Evolutionary conservation across 2,888 invertebrate genomes (phyloP).

Genomic region (Plagodis pulveraria): DNA sequence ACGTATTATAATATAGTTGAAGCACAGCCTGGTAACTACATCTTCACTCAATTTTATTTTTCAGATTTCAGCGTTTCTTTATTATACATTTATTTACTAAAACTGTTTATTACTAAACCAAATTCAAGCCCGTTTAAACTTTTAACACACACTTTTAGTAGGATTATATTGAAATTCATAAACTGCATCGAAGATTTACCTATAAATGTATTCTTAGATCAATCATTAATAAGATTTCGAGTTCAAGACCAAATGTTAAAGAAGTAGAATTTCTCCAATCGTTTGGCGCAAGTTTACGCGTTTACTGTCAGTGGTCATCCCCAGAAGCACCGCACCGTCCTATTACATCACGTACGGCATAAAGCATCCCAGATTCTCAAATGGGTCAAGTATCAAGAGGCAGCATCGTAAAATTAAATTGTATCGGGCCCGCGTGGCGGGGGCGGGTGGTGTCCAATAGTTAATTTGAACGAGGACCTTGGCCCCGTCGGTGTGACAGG

Average conservation of each 20-base stretch:
- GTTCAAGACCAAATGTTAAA: not conserved
- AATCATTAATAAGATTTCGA: not conserved
- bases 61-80: too few relatives aligned
- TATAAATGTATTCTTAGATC: too few relatives aligned
- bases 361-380: conserved; percentile 22
- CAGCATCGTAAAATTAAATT: conserved; percentile 36
- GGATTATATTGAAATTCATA: too few relatives aligned
- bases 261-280: not conserved
- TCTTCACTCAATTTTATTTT: too few relatives aligned
- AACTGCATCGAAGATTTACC: too few relatives aligned
- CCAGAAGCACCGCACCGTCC: conserved; percentile 12
- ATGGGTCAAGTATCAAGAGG: conserved; percentile 37
- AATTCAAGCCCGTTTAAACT: too few relatives aligned
- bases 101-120: too few relatives aligned
- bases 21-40: too few relatives aligned
- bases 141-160: too few relatives aligned
- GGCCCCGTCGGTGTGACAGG: conserved; percentile 54
- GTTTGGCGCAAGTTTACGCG: not conserved
- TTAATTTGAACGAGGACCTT: conserved; percentile 53
- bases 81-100: too few relatives aligned
- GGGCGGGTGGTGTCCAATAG: conserved; percentile 43
- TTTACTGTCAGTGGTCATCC: conserved; percentile 12
- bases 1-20: too few relatives aligned
- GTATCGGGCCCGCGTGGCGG: conserved; percentile 38
- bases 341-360: conserved; percentile 19